Evolutionary conservation across 92 coral and sea anemone species (phyloP), one percentile per base, ranked within the genome.

Genomic region (Epizoanthus stellaris): DNA sequence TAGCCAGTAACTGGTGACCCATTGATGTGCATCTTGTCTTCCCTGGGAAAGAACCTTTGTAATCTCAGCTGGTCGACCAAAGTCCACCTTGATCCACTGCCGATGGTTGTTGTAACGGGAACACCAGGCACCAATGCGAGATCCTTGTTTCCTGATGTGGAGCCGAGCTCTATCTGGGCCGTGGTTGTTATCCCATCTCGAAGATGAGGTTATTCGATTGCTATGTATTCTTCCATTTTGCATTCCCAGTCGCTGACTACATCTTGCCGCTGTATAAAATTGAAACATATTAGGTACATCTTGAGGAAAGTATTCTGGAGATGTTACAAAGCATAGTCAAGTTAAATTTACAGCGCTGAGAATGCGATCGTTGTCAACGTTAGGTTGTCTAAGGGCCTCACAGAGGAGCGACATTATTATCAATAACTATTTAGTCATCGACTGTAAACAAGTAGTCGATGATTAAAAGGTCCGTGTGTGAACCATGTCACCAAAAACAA

Each of bases 21-120:
- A 84, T 42, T 88, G 88, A 25, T 76, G 23, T 12, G 81, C 85
- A 71, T 88, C 91, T 43, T 76, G 85, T 52, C 91, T 60, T 19
- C 88, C 91, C 61, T 88, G 91, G 25, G 91, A 84, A 3, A 66
- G 85, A 38, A 84, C 62, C 75, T 82, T 79, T 4, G 88, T 83
- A n/a, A 88, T 71, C 67, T 81, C 77, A 13, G 77, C 80, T 17
- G 86, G 14, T 3, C 81, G 85, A 25, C 82, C 85, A 53, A 88
- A 77, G 66, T 88, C 91, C 63, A 88, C 82, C 76, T 88, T 62
- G 40, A 79, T 62, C 83, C 83, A 79, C 42, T 79, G 83, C 4
- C 34, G 15, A 17, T 79, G 52, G 43, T 79, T 79, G 30, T 79
- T 79, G 5, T 79, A 79, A 3, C 83, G 83, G 59, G 83, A 17